Evolutionary conservation across 2,888 invertebrate genomes (phyloP).

Genomic region (Plemyria rubiginata): DNA sequence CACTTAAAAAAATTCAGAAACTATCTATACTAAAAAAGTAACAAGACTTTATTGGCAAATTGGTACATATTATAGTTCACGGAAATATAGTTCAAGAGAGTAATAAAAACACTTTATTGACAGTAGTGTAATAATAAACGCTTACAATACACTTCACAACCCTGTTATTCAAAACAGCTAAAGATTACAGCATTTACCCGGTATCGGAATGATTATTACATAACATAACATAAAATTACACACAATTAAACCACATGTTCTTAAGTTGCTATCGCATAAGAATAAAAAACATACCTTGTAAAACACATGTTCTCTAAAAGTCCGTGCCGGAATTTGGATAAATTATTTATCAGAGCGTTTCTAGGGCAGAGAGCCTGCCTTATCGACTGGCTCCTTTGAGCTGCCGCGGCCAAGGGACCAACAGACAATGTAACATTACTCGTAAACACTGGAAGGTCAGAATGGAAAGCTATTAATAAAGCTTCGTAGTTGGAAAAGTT

Average conservation of each 20-base stretch:
- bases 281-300: slow-evolving; percentile 7
- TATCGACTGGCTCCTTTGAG: slow-evolving; percentile 54
- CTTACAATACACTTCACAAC: no score
- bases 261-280: background rate
- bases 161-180: no score
- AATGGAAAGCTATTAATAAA: slow-evolving; percentile 18
- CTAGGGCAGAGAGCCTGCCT: slow-evolving; percentile 56
- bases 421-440: slow-evolving; percentile 31
- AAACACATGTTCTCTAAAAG: slow-evolving; percentile 33
- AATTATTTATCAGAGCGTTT: slow-evolving; percentile 59
- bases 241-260: background rate
- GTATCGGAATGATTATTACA: background rate
- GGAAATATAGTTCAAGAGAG: no score
- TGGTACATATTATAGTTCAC: no score
- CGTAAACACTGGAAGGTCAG: slow-evolving; percentile 20
- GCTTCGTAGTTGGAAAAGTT: slow-evolving; percentile 4
- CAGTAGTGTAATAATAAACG: no score
- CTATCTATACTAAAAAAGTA: no score
- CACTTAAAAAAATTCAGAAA: no score
- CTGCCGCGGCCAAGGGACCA: slow-evolving; percentile 47
- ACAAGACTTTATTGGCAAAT: no score
- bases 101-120: no score
- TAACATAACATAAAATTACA: background rate
- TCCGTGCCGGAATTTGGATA: slow-evolving; percentile 48
- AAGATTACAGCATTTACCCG: background rate